These are phyloP conservation scores for Procavia capensis DNA, from an alignment of 2,113 vertebrate species.

Conservation along the genomic window DNA sequence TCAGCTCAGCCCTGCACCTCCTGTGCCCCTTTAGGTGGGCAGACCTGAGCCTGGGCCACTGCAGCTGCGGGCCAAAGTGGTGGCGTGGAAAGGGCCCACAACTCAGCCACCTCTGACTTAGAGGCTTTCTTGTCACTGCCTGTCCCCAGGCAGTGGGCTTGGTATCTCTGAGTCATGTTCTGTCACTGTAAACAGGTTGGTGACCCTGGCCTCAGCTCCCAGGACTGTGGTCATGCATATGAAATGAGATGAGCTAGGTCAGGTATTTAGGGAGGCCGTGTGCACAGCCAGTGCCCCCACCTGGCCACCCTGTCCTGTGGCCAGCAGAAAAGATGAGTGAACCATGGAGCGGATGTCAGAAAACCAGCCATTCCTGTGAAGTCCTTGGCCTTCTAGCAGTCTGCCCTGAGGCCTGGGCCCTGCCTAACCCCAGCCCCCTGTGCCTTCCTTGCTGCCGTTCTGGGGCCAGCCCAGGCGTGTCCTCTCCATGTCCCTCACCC, in stretches of 20 bases:
- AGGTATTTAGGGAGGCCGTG: too few relatives aligned
- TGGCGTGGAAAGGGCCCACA: rapidly evolving
- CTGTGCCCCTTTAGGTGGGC: background rate
- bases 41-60: background rate
- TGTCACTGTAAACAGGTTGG: rapidly evolving
- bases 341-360: background rate
- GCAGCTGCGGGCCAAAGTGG: background rate
- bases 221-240: background rate
- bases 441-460: background rate
- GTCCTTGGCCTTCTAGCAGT: rapidly evolving
- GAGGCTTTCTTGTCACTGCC: background rate
- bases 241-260: background rate
- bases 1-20: background rate
- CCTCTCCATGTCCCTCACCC: slow-evolving; percentile 67
- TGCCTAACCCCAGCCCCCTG: background rate
- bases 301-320: rapidly evolving
- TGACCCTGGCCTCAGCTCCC: rapidly evolving
- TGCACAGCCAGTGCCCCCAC: rapidly evolving
- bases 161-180: background rate
- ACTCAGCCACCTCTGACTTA: background rate
- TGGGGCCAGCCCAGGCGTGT: background rate
- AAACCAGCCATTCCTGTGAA: background rate
- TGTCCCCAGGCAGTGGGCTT: background rate
- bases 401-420: background rate
- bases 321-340: background rate